Conservation (phyloP, 2,888 invertebrate genomes). For the Alsophila aescularia region DNA sequence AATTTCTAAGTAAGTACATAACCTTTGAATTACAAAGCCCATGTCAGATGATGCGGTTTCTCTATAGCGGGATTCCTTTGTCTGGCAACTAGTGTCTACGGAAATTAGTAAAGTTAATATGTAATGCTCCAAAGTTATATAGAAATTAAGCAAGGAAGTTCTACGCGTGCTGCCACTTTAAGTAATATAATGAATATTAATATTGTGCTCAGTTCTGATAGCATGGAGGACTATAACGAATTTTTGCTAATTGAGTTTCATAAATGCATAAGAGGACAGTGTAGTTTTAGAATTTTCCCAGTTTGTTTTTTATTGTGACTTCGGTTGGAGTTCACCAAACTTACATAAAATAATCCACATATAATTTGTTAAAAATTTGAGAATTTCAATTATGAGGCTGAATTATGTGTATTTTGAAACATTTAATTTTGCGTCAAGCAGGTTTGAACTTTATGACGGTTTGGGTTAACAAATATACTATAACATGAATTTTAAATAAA, state of each 20-base stretch:
- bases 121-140: constrained; percentile 16
- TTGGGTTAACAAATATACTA: too few relatives aligned
- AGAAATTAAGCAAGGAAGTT: constrained; percentile 14
- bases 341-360: too few relatives aligned
- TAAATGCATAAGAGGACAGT: too few relatives aligned
- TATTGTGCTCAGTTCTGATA: not conserved
- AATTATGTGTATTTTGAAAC: too few relatives aligned
- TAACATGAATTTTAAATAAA: too few relatives aligned
- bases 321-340: too few relatives aligned
- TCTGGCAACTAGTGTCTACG: constrained; percentile 1
- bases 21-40: not conserved
- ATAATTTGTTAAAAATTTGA: too few relatives aligned
- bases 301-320: too few relatives aligned
- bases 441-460: too few relatives aligned
- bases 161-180: not conserved
- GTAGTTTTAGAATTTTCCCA: too few relatives aligned
- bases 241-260: not conserved
- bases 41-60: constrained; percentile 19
- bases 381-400: too few relatives aligned
- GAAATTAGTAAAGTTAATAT: constrained; percentile 10
- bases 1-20: not conserved
- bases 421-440: too few relatives aligned
- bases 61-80: constrained; percentile 33
- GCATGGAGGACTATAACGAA: not conserved
- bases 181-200: constrained; percentile 4